phyloP scores from a whole-genome alignment of 2,113 vertebrate genomes.

The Mola mola region DNA sequence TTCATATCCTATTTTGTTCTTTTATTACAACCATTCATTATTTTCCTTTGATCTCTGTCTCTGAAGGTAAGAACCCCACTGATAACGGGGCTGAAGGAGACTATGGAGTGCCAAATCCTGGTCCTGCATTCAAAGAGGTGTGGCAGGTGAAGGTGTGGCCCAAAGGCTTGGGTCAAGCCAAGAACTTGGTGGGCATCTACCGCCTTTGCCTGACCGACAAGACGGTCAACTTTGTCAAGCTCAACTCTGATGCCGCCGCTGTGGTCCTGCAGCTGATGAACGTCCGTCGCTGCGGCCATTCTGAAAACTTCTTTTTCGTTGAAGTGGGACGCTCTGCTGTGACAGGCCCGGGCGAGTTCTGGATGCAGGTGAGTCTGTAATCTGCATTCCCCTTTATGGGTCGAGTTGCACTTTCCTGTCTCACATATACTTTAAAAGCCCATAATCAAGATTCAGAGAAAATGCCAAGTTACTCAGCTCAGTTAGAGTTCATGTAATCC shows the following conservation, averaged over 20 bases:
- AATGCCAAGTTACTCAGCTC: neutral
- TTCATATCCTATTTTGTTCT: neutral
- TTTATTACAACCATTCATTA: slow-evolving; percentile 5
- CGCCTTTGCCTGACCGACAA: slow-evolving; percentile 85
- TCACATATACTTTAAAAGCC: neutral
- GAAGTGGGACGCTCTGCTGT: slow-evolving; percentile 86
- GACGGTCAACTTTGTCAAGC: slow-evolving; percentile 83
- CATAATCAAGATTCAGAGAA: slow-evolving; percentile 30
- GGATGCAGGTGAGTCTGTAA: slow-evolving; percentile 83
- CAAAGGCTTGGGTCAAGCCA: slow-evolving; percentile 85
- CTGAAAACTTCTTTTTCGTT: slow-evolving; percentile 87
- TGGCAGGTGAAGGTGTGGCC: slow-evolving; percentile 89
- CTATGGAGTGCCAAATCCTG: slow-evolving; percentile 77
- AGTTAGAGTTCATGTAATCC: slow-evolving; percentile 5
- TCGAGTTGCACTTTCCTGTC: slow-evolving; percentile 8
- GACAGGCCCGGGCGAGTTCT: slow-evolving; percentile 86
- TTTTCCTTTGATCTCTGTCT: slow-evolving; percentile 19
- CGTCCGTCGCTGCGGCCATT: slow-evolving; percentile 84
- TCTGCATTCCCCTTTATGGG: slow-evolving; percentile 22
- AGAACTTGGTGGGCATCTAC: slow-evolving; percentile 84
- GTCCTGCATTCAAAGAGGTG: slow-evolving; percentile 85
- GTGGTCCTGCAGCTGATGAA: slow-evolving; percentile 88
- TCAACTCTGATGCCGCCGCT: slow-evolving; percentile 83
- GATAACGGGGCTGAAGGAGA: slow-evolving; percentile 67
- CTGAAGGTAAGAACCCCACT: slow-evolving; percentile 76